phyloP scores from a whole-genome alignment of 2,113 vertebrate species.

The Sigmodon hispidus region DNA sequence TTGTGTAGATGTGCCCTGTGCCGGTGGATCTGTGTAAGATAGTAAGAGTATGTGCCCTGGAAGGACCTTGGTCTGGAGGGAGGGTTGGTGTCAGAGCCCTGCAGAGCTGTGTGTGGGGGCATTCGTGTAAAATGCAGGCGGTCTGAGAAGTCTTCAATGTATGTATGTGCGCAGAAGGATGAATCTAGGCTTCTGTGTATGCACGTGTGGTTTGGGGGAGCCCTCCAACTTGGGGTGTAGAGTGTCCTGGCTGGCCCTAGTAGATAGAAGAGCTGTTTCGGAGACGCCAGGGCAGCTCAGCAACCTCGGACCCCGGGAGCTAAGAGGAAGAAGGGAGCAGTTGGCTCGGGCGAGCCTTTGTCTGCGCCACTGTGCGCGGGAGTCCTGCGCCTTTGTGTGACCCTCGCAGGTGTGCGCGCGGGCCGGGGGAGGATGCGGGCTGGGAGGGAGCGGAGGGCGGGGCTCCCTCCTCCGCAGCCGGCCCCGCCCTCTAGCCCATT shows the following conservation, averaged over 20 bases:
- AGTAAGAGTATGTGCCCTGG: background rate
- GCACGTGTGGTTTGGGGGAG: background rate
- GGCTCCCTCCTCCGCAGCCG: constrained; percentile 34
- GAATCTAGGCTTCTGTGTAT: background rate
- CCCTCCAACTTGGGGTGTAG: background rate
- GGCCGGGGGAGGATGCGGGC: background rate
- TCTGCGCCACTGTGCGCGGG: constrained; percentile 77
- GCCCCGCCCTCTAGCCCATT: constrained; percentile 63
- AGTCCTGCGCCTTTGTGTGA: constrained; percentile 69
- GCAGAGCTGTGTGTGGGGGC: background rate
- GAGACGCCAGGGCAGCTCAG: background rate
- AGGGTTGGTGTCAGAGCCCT: background rate
- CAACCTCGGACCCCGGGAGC: background rate
- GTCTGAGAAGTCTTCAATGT: background rate
- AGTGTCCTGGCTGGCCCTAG: background rate
- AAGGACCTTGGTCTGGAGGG: too few relatives aligned
- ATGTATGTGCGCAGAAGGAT: background rate
- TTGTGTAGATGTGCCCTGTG: background rate
- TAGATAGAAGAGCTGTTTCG: background rate
- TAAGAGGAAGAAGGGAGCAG: background rate
- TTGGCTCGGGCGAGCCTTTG: constrained; percentile 67
- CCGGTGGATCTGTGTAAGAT: background rate
- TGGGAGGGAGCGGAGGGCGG: constrained; percentile 32
- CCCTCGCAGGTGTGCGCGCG: constrained; percentile 74
- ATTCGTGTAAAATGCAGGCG: background rate